Evolutionary conservation across 2,113 vertebrate species (phyloP).

Genomic region (Tragelaphus imberbis): DNA sequence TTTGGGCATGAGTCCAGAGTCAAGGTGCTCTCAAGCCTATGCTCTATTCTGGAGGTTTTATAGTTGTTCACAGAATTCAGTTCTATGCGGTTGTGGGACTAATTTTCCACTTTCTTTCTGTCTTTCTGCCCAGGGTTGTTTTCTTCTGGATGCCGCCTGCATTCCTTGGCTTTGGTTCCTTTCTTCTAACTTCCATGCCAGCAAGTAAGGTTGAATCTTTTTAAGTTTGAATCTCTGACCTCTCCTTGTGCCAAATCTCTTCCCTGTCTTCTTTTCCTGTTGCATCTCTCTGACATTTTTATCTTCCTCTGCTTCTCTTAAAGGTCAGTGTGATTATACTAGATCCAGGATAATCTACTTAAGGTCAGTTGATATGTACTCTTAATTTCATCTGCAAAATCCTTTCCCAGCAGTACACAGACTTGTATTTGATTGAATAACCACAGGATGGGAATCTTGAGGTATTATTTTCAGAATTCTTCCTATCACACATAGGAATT

Average conservation of each 20-base stretch:
- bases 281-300: neutral
- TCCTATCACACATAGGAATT: neutral
- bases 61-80: neutral
- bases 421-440: neutral
- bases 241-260: rapidly evolving
- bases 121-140: neutral
- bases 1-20: neutral
- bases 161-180: rapidly evolving
- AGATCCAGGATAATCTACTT: neutral
- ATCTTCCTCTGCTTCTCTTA: neutral
- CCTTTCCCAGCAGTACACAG: neutral
- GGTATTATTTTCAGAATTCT: neutral
- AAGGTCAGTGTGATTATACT: neutral
- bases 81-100: neutral
- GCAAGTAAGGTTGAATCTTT: rapidly evolving
- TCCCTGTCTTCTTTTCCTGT: neutral
- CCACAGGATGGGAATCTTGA: neutral
- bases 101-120: neutral
- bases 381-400: neutral
- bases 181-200: neutral
- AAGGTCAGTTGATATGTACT: neutral
- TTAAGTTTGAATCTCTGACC: neutral
- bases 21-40: neutral
- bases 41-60: neutral
- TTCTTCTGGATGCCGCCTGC: neutral